These are phyloP conservation scores for Coenonympha arcania DNA, from an alignment of 2,888 invertebrate species.

Conservation along the genomic window DNA sequence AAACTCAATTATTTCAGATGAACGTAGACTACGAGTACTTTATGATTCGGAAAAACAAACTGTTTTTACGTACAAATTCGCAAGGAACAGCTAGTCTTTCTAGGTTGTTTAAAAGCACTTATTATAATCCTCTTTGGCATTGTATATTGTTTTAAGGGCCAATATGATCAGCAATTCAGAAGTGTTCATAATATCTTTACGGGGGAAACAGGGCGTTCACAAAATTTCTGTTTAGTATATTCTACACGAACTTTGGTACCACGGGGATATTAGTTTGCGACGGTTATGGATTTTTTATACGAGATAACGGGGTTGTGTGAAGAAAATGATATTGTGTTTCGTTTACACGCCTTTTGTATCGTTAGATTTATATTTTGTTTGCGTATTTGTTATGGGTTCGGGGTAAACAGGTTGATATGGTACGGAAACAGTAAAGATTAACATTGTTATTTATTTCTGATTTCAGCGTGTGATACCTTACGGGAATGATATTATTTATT, in stretches of 20 bases:
- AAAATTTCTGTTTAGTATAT: slow-evolving; percentile 3
- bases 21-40: no score
- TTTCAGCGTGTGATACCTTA: no score
- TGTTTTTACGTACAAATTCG: no score
- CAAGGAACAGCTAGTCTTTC: no score
- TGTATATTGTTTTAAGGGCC: slow-evolving; percentile 6
- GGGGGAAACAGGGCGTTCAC: slow-evolving; percentile 1
- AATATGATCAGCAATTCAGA: not conserved
- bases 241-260: not conserved
- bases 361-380: not conserved
- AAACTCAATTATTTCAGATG: no score
- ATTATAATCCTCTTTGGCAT: not conserved
- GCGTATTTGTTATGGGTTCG: not conserved
- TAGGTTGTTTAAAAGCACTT: not conserved
- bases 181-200: not conserved
- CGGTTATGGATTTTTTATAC: slow-evolving; percentile 2
- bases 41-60: no score
- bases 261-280: not conserved
- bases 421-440: not conserved
- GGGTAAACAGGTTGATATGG: not conserved
- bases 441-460: not conserved
- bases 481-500: no score
- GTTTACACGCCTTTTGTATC: not conserved
- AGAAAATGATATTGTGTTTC: not conserved
- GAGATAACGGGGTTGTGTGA: not conserved